Evolutionary conservation across 2,113 vertebrate species (phyloP), one percentile per base, ranked within the genome.

Genomic region (Salvelinus namaycush): DNA sequence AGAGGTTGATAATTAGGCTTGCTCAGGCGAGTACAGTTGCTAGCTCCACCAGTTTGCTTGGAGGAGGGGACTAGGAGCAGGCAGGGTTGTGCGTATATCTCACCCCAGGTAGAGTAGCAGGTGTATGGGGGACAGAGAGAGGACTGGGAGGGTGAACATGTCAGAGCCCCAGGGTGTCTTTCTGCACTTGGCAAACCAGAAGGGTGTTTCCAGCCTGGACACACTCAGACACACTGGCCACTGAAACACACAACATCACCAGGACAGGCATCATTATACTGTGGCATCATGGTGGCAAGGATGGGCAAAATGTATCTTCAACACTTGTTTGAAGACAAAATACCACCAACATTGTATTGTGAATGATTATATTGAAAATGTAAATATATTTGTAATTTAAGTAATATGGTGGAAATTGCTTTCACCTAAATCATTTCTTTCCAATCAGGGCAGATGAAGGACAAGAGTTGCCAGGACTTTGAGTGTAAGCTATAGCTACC

Each of bases 191-290:
- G 39, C 69, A 76, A 9, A 70, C 79, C 73, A 84, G 76, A 20
- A 84, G 69, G 18, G 66, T 9, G 59, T 89, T 91, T 73, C 80
- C 91, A 49, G 85, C 87, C 34, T 81, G 83, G 69, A 92, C 81
- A 81, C 89, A 89, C 78, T 87, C 81, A 0, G 74, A 51, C 69
- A 87, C 59, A 75, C 57, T 44, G 3, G 57, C 3, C 48, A 68
- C 92, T 93, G 78, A 57, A 76, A 76, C n/a, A 81, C 16, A 70
- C 7, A n/a, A 70, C 7, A n/a, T 62, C 1, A 68, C 6, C 59
- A 14, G 54, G 2, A 79, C 13, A 24, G 1, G 65, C 39, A 49
- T 22, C 31, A 54, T 57, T 51, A 84, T 29, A 26, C 20, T 54
- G 51, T 54, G 4, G 16, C 3, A 13, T 13, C 16, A 54, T 54